Percentiles rank a stretch among this genome's conserved stretches.
Evolutionary conservation across 2,888 invertebrate genomes (phyloP).

Genomic region (Atethmia centrago): DNA sequence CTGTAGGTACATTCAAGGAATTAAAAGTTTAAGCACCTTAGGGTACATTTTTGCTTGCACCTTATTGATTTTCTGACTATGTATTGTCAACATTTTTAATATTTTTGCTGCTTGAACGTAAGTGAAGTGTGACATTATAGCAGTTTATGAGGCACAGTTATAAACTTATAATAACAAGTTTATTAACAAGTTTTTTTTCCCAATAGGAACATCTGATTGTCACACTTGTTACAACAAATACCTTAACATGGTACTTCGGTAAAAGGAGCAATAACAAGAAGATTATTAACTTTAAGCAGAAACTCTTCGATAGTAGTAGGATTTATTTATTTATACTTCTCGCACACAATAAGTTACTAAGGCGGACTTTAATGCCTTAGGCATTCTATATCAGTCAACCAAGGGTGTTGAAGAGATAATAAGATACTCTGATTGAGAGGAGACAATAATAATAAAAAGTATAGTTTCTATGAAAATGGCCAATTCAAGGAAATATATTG

Average conservation of each 20-base stretch:
- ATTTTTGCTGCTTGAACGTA: neutral
- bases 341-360: too few species aligned
- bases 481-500: constrained; percentile 4
- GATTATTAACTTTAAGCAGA: neutral
- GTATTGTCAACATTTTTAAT: neutral
- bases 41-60: neutral
- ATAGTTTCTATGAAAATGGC: neutral
- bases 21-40: neutral
- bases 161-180: too few species aligned
- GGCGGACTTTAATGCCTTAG: too few species aligned
- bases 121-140: constrained; percentile 7
- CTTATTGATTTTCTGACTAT: neutral
- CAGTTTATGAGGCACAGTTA: constrained; percentile 7
- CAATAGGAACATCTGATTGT: too few species aligned
- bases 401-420: too few species aligned
- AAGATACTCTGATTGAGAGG: neutral
- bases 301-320: neutral
- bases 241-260: neutral
- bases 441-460: too few species aligned
- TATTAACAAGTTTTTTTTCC: too few species aligned
- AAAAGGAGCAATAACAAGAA: neutral
- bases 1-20: neutral
- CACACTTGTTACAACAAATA: constrained; percentile 9
- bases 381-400: too few species aligned
- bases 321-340: too few species aligned